These are phyloP conservation scores for Gnathonemus longibarbis DNA, from an alignment of 2,113 vertebrate species.

Conservation along the genomic window DNA sequence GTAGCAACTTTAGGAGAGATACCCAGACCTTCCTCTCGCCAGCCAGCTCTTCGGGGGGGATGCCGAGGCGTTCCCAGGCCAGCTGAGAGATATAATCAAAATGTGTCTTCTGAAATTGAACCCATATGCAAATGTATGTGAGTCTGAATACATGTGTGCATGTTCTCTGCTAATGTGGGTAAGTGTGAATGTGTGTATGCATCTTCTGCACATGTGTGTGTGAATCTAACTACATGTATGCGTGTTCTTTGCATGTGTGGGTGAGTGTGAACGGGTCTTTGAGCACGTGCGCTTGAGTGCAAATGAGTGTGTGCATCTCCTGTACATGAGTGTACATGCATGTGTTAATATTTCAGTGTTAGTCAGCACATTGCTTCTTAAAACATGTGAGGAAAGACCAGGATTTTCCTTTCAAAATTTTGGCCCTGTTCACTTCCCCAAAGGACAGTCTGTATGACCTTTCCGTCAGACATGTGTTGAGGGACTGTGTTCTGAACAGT, in stretches of 20 bases:
- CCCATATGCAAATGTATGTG: no score
- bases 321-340: background rate
- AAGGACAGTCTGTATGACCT: background rate
- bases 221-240: no score
- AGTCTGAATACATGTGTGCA: no score
- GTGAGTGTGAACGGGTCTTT: no score
- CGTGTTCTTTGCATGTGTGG: no score
- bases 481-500: background rate
- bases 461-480: background rate
- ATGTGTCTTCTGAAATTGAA: no score
- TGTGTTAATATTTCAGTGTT: background rate
- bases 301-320: background rate
- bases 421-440: background rate
- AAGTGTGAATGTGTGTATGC: background rate
- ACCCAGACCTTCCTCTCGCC: no score
- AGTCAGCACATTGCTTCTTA: background rate
- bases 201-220: background rate
- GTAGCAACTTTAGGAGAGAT: no score
- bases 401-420: background rate
- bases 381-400: background rate
- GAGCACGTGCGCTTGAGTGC: background rate
- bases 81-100: no score
- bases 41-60: no score
- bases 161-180: background rate
- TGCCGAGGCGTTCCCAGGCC: no score